Percentiles rank a stretch among this genome's conserved stretches.
Conservation (phyloP, 2,888 invertebrate species). For the Tenthredo amoena region DNA sequence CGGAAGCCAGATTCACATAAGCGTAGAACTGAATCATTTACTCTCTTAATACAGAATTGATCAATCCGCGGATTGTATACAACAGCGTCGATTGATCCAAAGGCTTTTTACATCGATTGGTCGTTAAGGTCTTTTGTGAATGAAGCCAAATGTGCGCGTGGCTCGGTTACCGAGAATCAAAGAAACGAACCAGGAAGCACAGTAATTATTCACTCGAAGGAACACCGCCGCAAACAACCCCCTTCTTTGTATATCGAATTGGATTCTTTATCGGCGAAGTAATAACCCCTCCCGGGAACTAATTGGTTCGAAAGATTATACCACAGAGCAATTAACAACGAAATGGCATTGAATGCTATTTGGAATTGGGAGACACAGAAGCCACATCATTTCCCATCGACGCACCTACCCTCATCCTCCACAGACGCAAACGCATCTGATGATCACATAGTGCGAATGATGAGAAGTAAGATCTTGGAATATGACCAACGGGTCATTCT, state of each 20-base stretch:
- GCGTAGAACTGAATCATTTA: not conserved
- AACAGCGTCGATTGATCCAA: no score
- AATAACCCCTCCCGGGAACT: not conserved
- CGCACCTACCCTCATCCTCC: no score
- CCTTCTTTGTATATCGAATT: not conserved
- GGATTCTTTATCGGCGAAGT: not conserved
- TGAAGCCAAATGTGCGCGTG: not conserved
- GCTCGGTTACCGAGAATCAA: not conserved
- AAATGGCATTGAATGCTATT: not conserved
- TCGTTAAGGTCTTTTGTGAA: not conserved
- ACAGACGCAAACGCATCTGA: no score
- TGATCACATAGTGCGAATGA: no score
- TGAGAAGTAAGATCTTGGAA: no score
- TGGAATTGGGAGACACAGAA: not conserved
- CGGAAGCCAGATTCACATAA: not conserved
- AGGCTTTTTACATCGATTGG: not conserved
- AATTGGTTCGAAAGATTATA: not conserved
- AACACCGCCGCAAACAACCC: not conserved
- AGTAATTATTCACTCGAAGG: constrained; percentile 31
- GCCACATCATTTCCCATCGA: not conserved
- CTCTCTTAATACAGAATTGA: not conserved
- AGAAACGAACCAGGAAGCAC: not conserved
- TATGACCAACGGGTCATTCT: not conserved
- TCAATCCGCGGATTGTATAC: not conserved
- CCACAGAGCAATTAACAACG: not conserved